These are phyloP conservation scores for Drosophila persimilis DNA, from an alignment of 1,140 invertebrate genomes.

Conservation along the genomic window DNA sequence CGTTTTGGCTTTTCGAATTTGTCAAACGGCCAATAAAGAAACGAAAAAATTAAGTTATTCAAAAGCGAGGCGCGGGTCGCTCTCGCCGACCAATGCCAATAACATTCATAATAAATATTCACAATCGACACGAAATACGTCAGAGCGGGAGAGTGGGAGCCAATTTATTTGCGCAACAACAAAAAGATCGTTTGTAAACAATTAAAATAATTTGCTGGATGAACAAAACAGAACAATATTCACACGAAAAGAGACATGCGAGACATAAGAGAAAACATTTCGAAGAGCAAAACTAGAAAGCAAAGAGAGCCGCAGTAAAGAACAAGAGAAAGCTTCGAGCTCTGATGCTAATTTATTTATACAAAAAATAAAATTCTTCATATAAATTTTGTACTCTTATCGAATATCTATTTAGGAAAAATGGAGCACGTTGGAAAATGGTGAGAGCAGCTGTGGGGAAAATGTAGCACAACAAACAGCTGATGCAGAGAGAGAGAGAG, in stretches of 20 bases:
- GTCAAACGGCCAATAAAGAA: slow-evolving; percentile 76
- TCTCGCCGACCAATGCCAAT: slow-evolving; percentile 46
- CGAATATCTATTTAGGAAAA: slow-evolving; percentile 37
- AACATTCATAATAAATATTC: slow-evolving; percentile 71
- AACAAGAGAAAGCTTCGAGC: neutral
- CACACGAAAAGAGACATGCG: slow-evolving; percentile 37
- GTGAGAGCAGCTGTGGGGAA: slow-evolving; percentile 26
- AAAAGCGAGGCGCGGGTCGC: slow-evolving; percentile 21
- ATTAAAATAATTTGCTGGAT: slow-evolving; percentile 72
- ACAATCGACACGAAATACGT: slow-evolving; percentile 41
- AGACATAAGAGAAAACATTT: neutral
- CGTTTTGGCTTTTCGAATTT: slow-evolving; percentile 64
- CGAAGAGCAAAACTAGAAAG: slow-evolving; percentile 20
- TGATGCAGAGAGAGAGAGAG: slow-evolving; percentile 40
- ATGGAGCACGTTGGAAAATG: slow-evolving; percentile 32
- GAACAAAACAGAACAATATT: slow-evolving; percentile 40
- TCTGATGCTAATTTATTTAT: slow-evolving; percentile 54
- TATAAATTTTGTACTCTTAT: slow-evolving; percentile 39
- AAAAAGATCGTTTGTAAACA: slow-evolving; percentile 70
- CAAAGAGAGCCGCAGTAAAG: slow-evolving; percentile 6
- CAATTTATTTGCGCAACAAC: slow-evolving; percentile 62
- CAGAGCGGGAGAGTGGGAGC: slow-evolving; percentile 33
- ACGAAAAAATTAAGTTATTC: slow-evolving; percentile 62
- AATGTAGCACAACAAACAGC: slow-evolving; percentile 74
- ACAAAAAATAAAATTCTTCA: slow-evolving; percentile 44